Base-by-base conservation (phyloP, 2,113 vertebrate species). In the Manacus vitellinus region DNA sequence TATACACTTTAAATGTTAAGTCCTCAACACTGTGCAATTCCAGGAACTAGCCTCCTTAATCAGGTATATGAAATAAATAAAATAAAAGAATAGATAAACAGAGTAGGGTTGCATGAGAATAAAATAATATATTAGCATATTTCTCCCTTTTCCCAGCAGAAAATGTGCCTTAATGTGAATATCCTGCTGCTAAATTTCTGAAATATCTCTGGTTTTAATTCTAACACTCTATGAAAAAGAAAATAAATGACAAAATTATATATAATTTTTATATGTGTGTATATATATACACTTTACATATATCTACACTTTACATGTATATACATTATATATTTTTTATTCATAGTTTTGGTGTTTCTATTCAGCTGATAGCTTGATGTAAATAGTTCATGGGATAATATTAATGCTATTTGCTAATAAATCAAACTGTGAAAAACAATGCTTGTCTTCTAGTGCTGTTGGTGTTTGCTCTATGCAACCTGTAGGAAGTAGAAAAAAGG, bases 41-140 rank as follows among this genome's bases (percentile, higher is more conserved):
- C 39, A 70, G 59, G n/a, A 15, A 54, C 5, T 52, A 49, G 13
- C 3, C 30, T 70, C 5, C 19, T 84, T 77, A 14, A 43, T 63
- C 49, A 62, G 19, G 20, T 39, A 54, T 13, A 7, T 33, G 52
- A 82, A 94, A 66, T 41, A 75, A 81, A 81, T 8, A 13, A 43
- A 63, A 44, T 21, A 35, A 46, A 43, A 35, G 25, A 75, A 85
- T 9, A 52, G 25, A 67, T 8, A 55, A 72, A 39, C 4, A 37
- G 4, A 68, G 16, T 18, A 6, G 0, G 7, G 1, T 74, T 75
- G 14, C 4, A 43, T 1, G 30, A 54, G n/a, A 85, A 72, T 63
- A 8, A 68, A 49, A 51, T 10, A 28, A 49, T 27, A 2, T 44
- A 22, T 63, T 79, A 66, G 12, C 7, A 8, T 66, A 76, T 33